Evolutionary conservation across 1,140 invertebrate species (phyloP), one percentile per base, ranked within the genome.

Genomic region (Stegodyphus dumicola): DNA sequence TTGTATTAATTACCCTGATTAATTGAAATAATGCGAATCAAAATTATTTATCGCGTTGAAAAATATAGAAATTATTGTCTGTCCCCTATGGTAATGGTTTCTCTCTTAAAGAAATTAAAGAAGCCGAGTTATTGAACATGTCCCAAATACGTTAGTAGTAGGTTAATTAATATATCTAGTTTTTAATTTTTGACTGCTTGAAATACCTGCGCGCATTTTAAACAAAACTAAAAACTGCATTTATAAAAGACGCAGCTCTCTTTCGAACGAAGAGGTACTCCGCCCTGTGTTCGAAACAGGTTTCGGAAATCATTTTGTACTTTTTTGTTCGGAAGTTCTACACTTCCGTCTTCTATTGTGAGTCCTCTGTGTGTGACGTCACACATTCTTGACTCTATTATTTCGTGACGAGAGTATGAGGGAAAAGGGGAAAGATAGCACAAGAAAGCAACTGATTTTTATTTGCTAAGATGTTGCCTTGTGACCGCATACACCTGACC

Each of bases 281-380:
- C 56, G 56, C 56, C 56, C 56, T 11, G 15, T 15, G 15, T 9
- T 60, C 15, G 9, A 60, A 54, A 76, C 74, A 76, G 74, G 74
- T 77, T 77, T 51, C 49, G 33, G 66, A 33, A 77, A 52, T n/a
- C 13, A 60, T 77, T 66, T 53, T 15, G 64, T 69, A 15, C 71
- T 69, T 65, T 60, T n/a, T n/a, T 56, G 18, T 48, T 33, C 48
- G 67, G 49, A 18, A 69, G 17, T 71, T 80, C 66, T 73, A n/a
- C 69, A 73, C 78, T 80, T 80, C 78, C 78, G 78, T 73, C 69
- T 80, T 80, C 69, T 49, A 80, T 80, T 80, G 78, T 80, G 18
- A 60, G n/a, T 52, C 64, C 69, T 71, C 52, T 71, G 6, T 33
- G n/a, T 64, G 18, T 80, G 78, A 80, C 78, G 69, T 80, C 78